These are phyloP conservation scores for Coturnix japonica DNA, from an alignment of 2,113 vertebrate genomes.

Conservation along the genomic window DNA sequence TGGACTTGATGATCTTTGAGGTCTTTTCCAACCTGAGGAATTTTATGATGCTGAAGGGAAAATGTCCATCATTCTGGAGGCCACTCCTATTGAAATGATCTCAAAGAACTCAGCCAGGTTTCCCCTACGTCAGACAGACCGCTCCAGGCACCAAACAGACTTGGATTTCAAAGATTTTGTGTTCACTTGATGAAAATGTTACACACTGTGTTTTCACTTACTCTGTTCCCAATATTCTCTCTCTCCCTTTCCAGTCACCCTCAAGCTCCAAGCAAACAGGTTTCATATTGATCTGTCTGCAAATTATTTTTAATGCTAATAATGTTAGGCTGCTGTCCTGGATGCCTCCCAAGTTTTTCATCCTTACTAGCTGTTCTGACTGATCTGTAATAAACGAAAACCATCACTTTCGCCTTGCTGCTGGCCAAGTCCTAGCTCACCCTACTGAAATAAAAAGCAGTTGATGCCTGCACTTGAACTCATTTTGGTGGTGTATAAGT, in stretches of 20 bases:
- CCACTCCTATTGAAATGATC: neutral
- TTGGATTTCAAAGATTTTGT: conserved; percentile 35
- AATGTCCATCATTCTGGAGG: neutral
- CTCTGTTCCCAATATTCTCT: neutral
- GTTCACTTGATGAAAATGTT: conserved; percentile 33
- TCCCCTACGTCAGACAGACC: neutral
- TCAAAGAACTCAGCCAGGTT: conserved; percentile 23
- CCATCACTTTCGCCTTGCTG: neutral
- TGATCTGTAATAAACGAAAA: neutral
- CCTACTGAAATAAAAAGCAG: neutral
- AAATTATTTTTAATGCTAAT: conserved; percentile 51
- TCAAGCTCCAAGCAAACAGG: conserved; percentile 2
- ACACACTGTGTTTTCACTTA: neutral
- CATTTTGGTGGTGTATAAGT: neutral
- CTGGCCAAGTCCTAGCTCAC: conserved; percentile 1
- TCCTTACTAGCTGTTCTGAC: neutral
- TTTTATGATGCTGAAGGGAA: neutral
- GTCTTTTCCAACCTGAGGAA: too few relatives aligned
- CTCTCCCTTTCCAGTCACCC: neutral
- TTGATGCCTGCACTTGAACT: neutral
- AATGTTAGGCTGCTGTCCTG: neutral
- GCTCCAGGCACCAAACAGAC: neutral
- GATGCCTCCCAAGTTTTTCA: neutral
- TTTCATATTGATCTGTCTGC: conserved; percentile 29
- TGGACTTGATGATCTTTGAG: too few relatives aligned